These are phyloP conservation scores for Drosophila lini DNA, from an alignment of 1,140 invertebrate genomes.

Conservation along the genomic window DNA sequence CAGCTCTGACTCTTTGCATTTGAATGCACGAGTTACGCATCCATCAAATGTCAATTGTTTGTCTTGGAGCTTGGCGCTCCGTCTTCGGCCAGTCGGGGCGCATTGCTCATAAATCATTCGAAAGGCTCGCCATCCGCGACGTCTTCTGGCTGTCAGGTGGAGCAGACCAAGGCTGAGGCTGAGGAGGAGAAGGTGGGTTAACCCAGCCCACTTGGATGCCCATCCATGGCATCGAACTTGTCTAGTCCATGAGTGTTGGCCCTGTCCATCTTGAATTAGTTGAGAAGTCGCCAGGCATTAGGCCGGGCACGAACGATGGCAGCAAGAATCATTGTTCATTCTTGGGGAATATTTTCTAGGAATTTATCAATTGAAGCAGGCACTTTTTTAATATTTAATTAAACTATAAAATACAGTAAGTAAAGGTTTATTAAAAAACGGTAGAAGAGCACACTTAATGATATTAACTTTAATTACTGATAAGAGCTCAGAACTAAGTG, in stretches of 20 bases:
- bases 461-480: slow-evolving; percentile 41
- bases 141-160: slow-evolving; percentile 58
- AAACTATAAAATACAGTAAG: not conserved
- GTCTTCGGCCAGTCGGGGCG: slow-evolving; percentile 53
- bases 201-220: slow-evolving; percentile 59
- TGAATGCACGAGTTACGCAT: slow-evolving; percentile 82
- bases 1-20: slow-evolving; percentile 40
- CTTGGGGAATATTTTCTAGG: slow-evolving; percentile 29
- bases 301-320: slow-evolving; percentile 5
- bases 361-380: slow-evolving; percentile 1
- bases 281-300: slow-evolving; percentile 46
- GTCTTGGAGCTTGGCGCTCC: slow-evolving; percentile 74
- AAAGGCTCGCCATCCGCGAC: slow-evolving; percentile 51
- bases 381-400: not conserved
- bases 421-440: not conserved
- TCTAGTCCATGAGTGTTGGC: slow-evolving; percentile 52
- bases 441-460: not conserved
- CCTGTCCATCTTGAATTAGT: slow-evolving; percentile 54
- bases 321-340: slow-evolving; percentile 16
- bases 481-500: slow-evolving; percentile 33
- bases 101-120: slow-evolving; percentile 80
- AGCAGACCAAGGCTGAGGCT: not conserved
- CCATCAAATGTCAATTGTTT: slow-evolving; percentile 83
- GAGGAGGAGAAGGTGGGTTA: slow-evolving; percentile 1
- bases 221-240: slow-evolving; percentile 79